A percentile compares a stretch with the other conserved stretches of the same genome.
phyloP scores from a whole-genome alignment of 2,888 invertebrate species.

The Caenorhabditis wallacei region DNA sequence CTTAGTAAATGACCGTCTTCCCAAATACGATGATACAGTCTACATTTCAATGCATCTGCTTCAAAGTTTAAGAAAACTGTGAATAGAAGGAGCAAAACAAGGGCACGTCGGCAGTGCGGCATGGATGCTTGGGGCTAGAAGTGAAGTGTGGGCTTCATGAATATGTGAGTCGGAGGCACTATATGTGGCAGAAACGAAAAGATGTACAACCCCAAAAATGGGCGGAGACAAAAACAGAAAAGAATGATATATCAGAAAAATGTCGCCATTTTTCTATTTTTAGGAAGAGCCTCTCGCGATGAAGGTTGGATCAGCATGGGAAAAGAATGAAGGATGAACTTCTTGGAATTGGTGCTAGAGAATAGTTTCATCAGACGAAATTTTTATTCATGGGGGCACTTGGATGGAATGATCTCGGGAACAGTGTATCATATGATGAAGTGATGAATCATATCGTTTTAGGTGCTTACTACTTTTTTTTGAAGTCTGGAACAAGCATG shows the following conservation, averaged over 20 bases:
- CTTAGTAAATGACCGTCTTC: slow-evolving; percentile 70
- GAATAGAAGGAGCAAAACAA: slow-evolving; percentile 56
- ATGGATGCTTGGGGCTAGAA: slow-evolving; percentile 57
- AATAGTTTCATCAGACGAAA: slow-evolving; percentile 15
- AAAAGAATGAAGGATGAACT: slow-evolving; percentile 6
- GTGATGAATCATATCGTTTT: background rate
- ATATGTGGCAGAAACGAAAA: slow-evolving; percentile 43
- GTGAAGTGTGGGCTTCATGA: slow-evolving; percentile 65
- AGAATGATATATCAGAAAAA: slow-evolving; percentile 58
- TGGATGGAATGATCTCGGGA: background rate
- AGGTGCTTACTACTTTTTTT: background rate
- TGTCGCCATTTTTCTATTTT: slow-evolving; percentile 50
- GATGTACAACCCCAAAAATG: slow-evolving; percentile 50
- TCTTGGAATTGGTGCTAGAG: slow-evolving; percentile 28
- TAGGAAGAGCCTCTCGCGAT: slow-evolving; percentile 7
- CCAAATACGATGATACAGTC: slow-evolving; percentile 71
- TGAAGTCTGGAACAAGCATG: no score
- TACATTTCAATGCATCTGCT: slow-evolving; percentile 66
- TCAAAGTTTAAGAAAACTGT: slow-evolving; percentile 27
- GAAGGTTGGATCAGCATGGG: background rate
- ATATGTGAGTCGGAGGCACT: slow-evolving; percentile 64
- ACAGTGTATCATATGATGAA: background rate
- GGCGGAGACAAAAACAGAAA: slow-evolving; percentile 60
- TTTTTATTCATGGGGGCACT: slow-evolving; percentile 3
- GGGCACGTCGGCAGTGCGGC: slow-evolving; percentile 55